Base-by-base conservation (phyloP, 2,113 vertebrate genomes). In the Leiothrix lutea region DNA sequence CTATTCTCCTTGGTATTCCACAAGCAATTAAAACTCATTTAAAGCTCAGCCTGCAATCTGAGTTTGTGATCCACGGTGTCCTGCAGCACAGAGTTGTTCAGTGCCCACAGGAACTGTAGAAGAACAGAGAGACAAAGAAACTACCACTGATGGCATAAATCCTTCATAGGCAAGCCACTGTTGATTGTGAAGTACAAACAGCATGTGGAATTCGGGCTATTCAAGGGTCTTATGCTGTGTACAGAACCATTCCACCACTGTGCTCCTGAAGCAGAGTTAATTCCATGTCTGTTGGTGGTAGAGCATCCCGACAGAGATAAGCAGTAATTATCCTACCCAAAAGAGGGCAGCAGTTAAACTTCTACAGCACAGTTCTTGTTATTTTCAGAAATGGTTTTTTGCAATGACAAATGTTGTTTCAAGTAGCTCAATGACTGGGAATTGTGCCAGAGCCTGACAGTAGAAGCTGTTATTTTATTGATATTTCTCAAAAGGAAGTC, bases 341-440 rank as follows among this genome's bases (percentile, higher is more conserved):
- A 91, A 95, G 95, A 96, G 95, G 95, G 93, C 96, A 96, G 93
- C 95, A 97, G 91, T 61, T 81, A 65, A 91, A 73, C 66, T 95
- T 53, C 71, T 87, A 82, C 2, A 3, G 62, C 6, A 0, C 33
- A 26, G 60, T 70, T 50, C 15, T 0, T 44, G 12, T 51, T 73
- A 21, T 21, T 66, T 50, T 75, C 42, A 80, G 73, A 94, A 86
- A 65, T 6, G 47, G 2, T 2, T 58, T 82, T 86, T 50, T 69
- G 74, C 58, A 70, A 77, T 71, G 67, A 90, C 25, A 90, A 93
- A 70, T 44, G 36, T 79, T 95, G 70, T 71, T 95, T 93, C 85
- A 90, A 94, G 79, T 64, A 88, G 51, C 85, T 96, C 82, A 67
- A 35, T 95, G 66, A 88, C 90, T 86, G 88, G 93, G 94, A 96